Percentiles rank a stretch among this genome's conserved stretches.
These are phyloP conservation scores for Chaetogeoica ovagalla DNA, from an alignment of 2,888 invertebrate genomes.

Conservation along the genomic window DNA sequence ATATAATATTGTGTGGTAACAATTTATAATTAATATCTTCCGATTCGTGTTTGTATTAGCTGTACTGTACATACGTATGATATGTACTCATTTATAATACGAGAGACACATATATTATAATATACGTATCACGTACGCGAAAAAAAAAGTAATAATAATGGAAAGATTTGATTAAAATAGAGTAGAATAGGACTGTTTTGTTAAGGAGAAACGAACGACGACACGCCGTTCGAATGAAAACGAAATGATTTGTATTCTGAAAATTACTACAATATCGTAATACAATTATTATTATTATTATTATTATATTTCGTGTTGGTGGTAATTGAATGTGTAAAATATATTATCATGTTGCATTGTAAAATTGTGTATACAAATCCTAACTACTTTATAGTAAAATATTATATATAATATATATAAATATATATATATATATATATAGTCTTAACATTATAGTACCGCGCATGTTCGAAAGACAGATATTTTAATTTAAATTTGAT, in stretches of 20 bases:
- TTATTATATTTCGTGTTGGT: neutral
- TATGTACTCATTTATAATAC: too few relatives aligned
- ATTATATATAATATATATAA: neutral
- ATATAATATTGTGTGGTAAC: neutral
- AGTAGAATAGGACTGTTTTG: constrained; percentile 43
- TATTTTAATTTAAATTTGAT: too few relatives aligned
- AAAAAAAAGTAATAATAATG: constrained; percentile 30
- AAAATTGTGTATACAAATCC: neutral
- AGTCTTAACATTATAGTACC: too few relatives aligned
- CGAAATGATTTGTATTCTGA: constrained; percentile 34
- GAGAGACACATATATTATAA: neutral
- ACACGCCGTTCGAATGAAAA: constrained; percentile 10
- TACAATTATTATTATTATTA: constrained; percentile 1
- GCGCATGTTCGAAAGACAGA: neutral
- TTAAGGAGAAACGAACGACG: constrained; percentile 13
- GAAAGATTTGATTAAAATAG: constrained; percentile 26
- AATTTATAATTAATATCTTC: constrained; percentile 19
- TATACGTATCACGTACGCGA: constrained; percentile 34
- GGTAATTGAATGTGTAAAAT: constrained; percentile 6
- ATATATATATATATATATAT: neutral
- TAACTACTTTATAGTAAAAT: neutral
- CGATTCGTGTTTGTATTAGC: neutral
- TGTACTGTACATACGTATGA: neutral
- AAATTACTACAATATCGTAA: constrained; percentile 3
- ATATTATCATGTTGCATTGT: neutral